These are phyloP conservation scores for Trichopria drosophilae DNA, from an alignment of 2,888 invertebrate species.

Conservation along the genomic window DNA sequence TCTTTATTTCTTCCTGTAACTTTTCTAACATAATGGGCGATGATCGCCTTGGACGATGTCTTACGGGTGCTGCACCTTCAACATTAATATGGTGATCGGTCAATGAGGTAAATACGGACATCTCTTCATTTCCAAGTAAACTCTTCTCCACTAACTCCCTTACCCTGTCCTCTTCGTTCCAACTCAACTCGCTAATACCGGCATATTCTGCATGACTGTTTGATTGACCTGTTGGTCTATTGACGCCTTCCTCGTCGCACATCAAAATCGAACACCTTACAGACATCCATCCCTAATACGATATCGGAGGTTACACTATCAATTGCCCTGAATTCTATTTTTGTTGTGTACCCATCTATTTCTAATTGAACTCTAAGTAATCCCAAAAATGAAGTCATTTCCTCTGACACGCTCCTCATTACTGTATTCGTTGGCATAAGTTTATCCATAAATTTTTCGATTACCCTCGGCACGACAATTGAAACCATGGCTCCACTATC, in stretches of 20 bases:
- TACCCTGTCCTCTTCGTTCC: too few species aligned
- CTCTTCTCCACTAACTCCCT: too few species aligned
- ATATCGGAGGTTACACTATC: background rate
- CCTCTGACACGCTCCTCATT: too few species aligned
- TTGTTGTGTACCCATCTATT: background rate
- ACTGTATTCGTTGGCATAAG: too few species aligned
- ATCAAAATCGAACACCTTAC: too few species aligned
- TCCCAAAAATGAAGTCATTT: background rate
- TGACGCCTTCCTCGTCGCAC: too few species aligned
- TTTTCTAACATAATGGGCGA: background rate
- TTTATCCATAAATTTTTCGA: background rate
- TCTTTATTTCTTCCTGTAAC: background rate
- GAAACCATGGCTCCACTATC: background rate
- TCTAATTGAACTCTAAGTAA: background rate
- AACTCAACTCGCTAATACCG: too few species aligned
- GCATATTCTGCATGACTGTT: too few species aligned
- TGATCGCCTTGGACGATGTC: background rate
- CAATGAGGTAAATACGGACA: background rate
- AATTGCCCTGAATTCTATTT: background rate
- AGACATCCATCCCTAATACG: too few species aligned
- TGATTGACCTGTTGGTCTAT: too few species aligned
- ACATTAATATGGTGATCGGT: constrained; percentile 3
- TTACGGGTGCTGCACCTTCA: background rate
- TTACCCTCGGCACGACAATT: background rate
- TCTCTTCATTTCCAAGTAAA: too few species aligned